A percentile compares a stretch with the other conserved stretches of the same genome.
phyloP scores from a whole-genome alignment of 2,888 invertebrate genomes.

The Agrotis ipsilon region DNA sequence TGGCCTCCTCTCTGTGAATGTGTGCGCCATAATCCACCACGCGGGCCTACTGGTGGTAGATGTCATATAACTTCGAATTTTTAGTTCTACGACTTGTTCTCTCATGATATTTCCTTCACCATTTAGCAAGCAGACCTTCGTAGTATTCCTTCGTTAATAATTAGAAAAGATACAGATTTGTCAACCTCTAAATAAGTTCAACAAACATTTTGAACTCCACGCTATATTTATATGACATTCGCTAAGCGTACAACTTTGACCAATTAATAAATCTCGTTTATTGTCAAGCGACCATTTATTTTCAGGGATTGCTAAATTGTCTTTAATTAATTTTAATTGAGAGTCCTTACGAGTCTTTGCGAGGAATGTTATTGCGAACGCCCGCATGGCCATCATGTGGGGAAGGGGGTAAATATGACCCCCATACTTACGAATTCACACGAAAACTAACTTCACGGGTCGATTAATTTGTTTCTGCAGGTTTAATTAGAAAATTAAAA shows the following conservation, averaged over 20 bases:
- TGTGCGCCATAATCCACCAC: too few relatives aligned
- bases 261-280: conserved; percentile 87
- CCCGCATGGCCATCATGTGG: conserved; percentile 83
- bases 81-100: too few relatives aligned
- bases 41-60: too few relatives aligned
- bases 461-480: conserved; percentile 67
- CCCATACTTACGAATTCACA: conserved; percentile 83
- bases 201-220: conserved; percentile 25
- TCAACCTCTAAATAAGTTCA: conserved; percentile 26
- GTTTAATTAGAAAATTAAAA: conserved; percentile 71
- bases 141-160: neutral
- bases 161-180: conserved; percentile 18
- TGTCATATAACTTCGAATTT: too few relatives aligned
- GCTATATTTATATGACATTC: conserved; percentile 32
- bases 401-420: conserved; percentile 74
- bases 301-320: conserved; percentile 89
- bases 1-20: too few relatives aligned
- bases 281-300: conserved; percentile 86
- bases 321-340: conserved; percentile 91
- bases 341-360: conserved; percentile 85
- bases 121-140: neutral
- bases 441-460: conserved; percentile 73
- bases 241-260: conserved; percentile 56
- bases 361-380: conserved; percentile 85
- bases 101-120: too few relatives aligned